Evolutionary conservation across 1,140 invertebrate genomes (phyloP).

Genomic region (Hycleus cichorii): DNA sequence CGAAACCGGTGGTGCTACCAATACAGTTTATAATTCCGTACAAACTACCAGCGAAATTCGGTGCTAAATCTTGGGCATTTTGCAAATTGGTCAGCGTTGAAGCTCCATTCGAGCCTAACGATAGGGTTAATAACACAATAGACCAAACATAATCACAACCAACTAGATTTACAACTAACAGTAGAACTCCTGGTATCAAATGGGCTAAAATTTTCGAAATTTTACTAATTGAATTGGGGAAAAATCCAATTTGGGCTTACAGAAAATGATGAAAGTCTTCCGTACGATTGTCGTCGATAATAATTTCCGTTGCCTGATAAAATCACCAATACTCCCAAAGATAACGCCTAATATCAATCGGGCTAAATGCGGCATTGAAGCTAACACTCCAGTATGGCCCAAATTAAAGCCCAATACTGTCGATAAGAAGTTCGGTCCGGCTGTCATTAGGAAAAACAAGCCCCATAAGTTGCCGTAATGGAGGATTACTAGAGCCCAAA

Average conservation of each 20-base stretch:
- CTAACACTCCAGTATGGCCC: constrained; percentile 59
- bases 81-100: constrained; percentile 74
- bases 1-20: constrained; percentile 64
- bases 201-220: constrained; percentile 48
- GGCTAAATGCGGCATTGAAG: constrained; percentile 61
- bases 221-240: background rate
- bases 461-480: constrained; percentile 74
- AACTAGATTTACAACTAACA: constrained; percentile 57
- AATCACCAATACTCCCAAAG: constrained; percentile 62
- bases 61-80: constrained; percentile 78
- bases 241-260: constrained; percentile 1
- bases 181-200: constrained; percentile 57
- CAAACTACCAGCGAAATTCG: constrained; percentile 70
- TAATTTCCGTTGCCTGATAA: constrained; percentile 41
- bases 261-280: constrained; percentile 16
- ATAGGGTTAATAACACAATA: constrained; percentile 60
- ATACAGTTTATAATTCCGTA: constrained; percentile 69
- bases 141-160: constrained; percentile 57
- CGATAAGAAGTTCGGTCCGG: constrained; percentile 72
- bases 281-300: constrained; percentile 3
- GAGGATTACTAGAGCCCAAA: constrained; percentile 56
- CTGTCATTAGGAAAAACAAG: constrained; percentile 75
- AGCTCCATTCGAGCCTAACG: constrained; percentile 75
- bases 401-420: constrained; percentile 66
- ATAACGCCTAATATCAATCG: constrained; percentile 54